Conservation (phyloP, 2,888 invertebrate species). For the Mesochorus sp. region DNA sequence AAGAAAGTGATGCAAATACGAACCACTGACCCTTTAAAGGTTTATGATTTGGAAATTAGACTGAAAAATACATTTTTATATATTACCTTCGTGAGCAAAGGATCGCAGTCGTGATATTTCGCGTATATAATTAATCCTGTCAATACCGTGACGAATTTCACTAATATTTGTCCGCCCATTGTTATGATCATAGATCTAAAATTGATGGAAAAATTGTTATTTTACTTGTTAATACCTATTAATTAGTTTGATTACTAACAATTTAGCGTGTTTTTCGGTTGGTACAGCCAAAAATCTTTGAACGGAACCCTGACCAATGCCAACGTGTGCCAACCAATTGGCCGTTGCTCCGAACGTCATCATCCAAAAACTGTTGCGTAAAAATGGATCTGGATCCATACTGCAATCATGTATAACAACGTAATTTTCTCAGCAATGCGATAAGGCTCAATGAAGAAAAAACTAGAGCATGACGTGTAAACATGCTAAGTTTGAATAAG, state of each 20-base stretch:
- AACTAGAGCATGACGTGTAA: too few relatives aligned
- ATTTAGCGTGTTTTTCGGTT: conserved; percentile 83
- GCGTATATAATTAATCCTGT: conserved; percentile 86
- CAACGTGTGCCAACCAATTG: conserved; percentile 84
- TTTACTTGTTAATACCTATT: not conserved
- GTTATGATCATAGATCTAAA: conserved; percentile 78
- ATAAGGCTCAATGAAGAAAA: too few relatives aligned
- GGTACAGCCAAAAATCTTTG: conserved; percentile 86
- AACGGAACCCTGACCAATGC: conserved; percentile 84
- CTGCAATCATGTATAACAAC: conserved; percentile 81
- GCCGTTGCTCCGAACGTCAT: conserved; percentile 84
- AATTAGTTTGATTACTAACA: conserved; percentile 72
- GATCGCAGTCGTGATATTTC: conserved; percentile 87
- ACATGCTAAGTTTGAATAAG: too few relatives aligned
- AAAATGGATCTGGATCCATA: conserved; percentile 85
- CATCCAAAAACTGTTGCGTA: conserved; percentile 85
- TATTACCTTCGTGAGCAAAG: conserved; percentile 83
- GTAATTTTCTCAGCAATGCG: too few relatives aligned
- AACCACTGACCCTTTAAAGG: too few relatives aligned
- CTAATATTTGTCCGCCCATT: conserved; percentile 83
- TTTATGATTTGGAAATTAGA: too few relatives aligned
- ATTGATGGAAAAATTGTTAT: conserved; percentile 17
- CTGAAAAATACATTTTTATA: too few relatives aligned
- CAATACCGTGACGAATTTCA: conserved; percentile 84
- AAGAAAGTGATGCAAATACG: too few relatives aligned